Percentiles rank a stretch among this genome's conserved stretches.
Evolutionary conservation across 1,140 invertebrate genomes (phyloP).

Genomic region (Lethocerus indicus): DNA sequence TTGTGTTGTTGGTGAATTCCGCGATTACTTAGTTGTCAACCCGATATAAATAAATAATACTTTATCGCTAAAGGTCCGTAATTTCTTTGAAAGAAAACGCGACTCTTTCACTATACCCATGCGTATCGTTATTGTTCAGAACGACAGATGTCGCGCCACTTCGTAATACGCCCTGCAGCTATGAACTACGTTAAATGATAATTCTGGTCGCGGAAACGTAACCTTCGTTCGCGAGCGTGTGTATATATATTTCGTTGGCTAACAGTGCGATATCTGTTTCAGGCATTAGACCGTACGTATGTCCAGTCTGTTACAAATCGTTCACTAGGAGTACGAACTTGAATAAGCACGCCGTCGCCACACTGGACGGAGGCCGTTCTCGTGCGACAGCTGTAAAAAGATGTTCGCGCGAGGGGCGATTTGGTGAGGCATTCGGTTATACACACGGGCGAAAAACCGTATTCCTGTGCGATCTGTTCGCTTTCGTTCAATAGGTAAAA

Average conservation of each 20-base stretch:
- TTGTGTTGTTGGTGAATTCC: too few relatives aligned
- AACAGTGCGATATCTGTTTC: background rate
- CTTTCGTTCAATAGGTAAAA: slow-evolving; percentile 17
- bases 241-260: background rate
- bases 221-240: background rate
- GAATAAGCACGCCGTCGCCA: slow-evolving; percentile 68
- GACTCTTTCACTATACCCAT: background rate
- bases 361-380: slow-evolving; percentile 39
- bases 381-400: slow-evolving; percentile 37
- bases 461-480: slow-evolving; percentile 22
- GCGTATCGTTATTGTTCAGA: background rate
- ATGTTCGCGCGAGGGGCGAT: slow-evolving; percentile 44
- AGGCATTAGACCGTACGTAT: slow-evolving; percentile 33
- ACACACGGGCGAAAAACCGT: slow-evolving; percentile 24
- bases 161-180: background rate
- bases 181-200: background rate
- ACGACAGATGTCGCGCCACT: background rate
- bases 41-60: too few relatives aligned
- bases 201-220: background rate
- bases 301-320: slow-evolving; percentile 44
- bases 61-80: too few relatives aligned
- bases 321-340: slow-evolving; percentile 64
- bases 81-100: too few relatives aligned
- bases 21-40: too few relatives aligned
- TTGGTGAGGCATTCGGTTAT: slow-evolving; percentile 32